phyloP scores from a whole-genome alignment of 2,888 invertebrate species.

The Drosophila nr. medialis region DNA sequence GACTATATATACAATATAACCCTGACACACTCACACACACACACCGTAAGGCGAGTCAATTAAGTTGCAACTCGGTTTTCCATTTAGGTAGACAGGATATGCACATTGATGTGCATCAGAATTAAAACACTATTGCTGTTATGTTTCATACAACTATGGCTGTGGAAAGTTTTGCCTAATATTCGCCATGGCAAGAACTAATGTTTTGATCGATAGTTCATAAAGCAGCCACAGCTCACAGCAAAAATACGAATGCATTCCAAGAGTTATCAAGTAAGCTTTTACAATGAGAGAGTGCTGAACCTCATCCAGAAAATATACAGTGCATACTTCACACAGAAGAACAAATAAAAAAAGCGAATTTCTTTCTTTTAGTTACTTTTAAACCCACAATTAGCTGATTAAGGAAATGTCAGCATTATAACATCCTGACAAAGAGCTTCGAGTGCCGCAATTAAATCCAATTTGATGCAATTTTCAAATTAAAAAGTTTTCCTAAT shows the following conservation, averaged over 20 bases:
- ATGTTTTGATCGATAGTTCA: too few species aligned
- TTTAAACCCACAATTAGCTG: background rate
- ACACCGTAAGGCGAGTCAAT: conserved; percentile 10
- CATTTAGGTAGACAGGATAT: conserved; percentile 15
- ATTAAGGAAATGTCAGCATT: background rate
- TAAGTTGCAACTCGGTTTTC: conserved; percentile 23
- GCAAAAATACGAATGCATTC: background rate
- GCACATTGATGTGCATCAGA: conserved; percentile 48
- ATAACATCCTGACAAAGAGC: too few species aligned
- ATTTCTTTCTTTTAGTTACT: background rate
- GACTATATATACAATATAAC: background rate
- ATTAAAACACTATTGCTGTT: too few species aligned
- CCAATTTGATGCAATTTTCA: conserved; percentile 21
- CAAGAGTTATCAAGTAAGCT: background rate
- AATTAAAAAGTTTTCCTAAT: conserved; percentile 10
- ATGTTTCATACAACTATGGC: too few species aligned
- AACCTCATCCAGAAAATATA: background rate
- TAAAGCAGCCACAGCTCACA: too few species aligned
- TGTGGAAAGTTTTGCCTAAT: too few species aligned
- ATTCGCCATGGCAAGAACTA: too few species aligned
- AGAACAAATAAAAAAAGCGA: background rate
- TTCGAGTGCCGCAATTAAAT: conserved; percentile 6
- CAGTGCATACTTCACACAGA: background rate
- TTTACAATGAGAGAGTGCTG: background rate
- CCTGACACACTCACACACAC: conserved; percentile 1